Percentiles rank a stretch among this genome's conserved stretches.
Conservation (phyloP, 2,113 vertebrate genomes). For the Bostrychus sinensis region DNA sequence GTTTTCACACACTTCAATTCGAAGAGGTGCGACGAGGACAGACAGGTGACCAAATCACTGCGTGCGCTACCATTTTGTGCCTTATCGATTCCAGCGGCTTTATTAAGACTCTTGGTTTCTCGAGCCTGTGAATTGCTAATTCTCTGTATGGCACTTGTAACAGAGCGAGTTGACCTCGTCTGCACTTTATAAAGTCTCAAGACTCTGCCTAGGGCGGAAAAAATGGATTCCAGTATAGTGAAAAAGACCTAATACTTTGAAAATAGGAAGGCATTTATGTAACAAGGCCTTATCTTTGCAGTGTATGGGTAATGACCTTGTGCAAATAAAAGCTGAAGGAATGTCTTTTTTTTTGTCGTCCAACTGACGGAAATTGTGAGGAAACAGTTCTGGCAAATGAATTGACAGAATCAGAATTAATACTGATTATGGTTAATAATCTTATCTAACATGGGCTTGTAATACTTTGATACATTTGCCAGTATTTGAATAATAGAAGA, state of each 20-base stretch:
- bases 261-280: not conserved
- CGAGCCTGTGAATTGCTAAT: not conserved
- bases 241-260: not conserved
- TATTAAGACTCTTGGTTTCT: not conserved
- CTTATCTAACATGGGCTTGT: no score
- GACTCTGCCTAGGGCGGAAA: not conserved
- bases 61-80: not conserved
- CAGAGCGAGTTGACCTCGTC: not conserved
- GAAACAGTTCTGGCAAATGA: no score
- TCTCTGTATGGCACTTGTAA: not conserved
- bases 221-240: not conserved
- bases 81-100: constrained; percentile 2
- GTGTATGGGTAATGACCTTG: no score
- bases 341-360: not conserved
- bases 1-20: not conserved
- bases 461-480: no score
- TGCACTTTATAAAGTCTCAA: constrained; percentile 4
- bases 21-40: not conserved
- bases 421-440: no score
- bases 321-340: not conserved
- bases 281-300: not conserved
- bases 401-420: no score
- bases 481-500: no score
- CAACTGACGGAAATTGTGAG: no score
- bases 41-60: constrained; percentile 3